Conservation (phyloP, 2,113 vertebrate genomes). For the Microcebus tavaratra region DNA sequence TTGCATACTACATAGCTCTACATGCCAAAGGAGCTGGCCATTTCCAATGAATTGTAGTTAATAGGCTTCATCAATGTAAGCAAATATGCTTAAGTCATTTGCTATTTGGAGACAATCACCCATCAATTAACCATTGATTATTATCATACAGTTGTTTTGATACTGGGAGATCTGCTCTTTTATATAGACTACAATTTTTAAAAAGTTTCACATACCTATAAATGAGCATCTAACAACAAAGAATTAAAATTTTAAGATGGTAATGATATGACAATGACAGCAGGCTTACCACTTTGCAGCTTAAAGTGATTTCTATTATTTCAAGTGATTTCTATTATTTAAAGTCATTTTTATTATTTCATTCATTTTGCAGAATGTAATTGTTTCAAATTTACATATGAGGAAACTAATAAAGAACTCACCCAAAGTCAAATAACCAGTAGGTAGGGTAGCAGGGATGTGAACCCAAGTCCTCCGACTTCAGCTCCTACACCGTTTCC, state of each 20-base stretch:
- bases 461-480: neutral
- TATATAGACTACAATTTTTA: neutral
- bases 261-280: neutral
- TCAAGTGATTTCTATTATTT: neutral
- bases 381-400: constrained; percentile 16
- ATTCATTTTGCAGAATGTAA: neutral
- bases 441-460: accelerated
- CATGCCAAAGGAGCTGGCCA: neutral
- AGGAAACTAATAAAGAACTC: neutral
- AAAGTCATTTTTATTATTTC: neutral
- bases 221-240: neutral
- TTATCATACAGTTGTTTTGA: neutral
- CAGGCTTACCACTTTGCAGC: neutral
- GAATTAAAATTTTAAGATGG: neutral
- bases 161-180: neutral
- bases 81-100: neutral
- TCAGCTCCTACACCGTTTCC: neutral
- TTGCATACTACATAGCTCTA: neutral
- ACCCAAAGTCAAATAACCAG: neutral
- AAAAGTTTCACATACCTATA: neutral
- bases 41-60: neutral
- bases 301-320: neutral
- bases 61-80: neutral
- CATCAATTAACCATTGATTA: neutral
- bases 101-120: constrained; percentile 7